Percentiles rank a stretch among this genome's conserved stretches.
Conservation (phyloP, 1,140 invertebrate species). For the Lepidurus arcticus region DNA sequence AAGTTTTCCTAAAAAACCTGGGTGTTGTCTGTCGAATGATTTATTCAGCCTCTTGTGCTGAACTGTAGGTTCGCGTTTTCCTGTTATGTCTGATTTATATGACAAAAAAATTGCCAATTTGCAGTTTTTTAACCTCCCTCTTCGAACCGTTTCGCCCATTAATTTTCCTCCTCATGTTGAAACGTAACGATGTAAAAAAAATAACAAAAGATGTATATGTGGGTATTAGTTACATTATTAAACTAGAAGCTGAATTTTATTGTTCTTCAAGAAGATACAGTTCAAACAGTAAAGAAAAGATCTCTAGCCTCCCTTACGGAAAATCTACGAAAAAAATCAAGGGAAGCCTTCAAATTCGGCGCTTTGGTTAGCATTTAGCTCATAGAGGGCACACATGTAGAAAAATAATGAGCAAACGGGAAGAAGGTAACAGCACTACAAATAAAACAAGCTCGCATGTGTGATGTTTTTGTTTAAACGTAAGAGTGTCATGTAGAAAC, state of each 20-base stretch:
- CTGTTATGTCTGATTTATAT: constrained; percentile 19
- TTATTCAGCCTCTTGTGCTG: constrained; percentile 5
- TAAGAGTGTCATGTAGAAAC: neutral
- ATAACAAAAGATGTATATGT: constrained; percentile 12
- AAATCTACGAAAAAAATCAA: too few relatives aligned
- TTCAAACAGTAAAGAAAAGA: too few relatives aligned
- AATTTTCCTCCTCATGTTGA: constrained; percentile 8
- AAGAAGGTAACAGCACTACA: neutral
- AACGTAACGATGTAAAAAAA: constrained; percentile 16
- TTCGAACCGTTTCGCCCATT: constrained; percentile 1
- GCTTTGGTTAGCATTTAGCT: neutral
- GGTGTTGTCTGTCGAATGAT: constrained; percentile 16
- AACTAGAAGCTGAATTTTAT: neutral
- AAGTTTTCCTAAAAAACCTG: constrained; percentile 2
- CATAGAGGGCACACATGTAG: neutral
- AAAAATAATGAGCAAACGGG: neutral
- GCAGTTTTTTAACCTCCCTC: neutral
- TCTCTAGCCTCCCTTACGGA: too few relatives aligned
- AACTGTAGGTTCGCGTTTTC: constrained; percentile 5
- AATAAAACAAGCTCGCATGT: constrained; percentile 10
- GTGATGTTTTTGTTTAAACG: neutral
- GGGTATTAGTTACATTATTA: neutral
- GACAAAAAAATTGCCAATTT: constrained; percentile 16
- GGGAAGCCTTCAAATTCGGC: too few relatives aligned
- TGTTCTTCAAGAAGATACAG: neutral